A percentile compares a stretch with the other conserved stretches of the same genome.
These are phyloP conservation scores for Hyppa rectilinea DNA, from an alignment of 2,888 invertebrate genomes.

Conservation along the genomic window DNA sequence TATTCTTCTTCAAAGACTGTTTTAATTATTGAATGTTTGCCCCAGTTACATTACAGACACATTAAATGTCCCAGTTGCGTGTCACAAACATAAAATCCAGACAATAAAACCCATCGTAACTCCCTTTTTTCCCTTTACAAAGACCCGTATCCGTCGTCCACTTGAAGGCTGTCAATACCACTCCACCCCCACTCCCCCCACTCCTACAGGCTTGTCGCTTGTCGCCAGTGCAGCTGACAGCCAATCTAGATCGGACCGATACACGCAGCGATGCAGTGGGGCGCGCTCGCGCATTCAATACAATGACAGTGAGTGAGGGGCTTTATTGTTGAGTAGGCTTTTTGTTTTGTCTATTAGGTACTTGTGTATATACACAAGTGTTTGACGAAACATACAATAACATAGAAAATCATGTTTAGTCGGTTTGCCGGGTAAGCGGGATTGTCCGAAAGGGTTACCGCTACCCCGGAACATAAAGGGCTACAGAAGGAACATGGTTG, in stretches of 20 bases:
- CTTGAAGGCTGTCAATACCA: conserved; percentile 50
- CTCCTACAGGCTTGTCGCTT: conserved; percentile 7
- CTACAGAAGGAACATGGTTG: no score
- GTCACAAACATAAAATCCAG: background rate
- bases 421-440: no score
- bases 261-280: conserved; percentile 42
- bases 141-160: conserved; percentile 21
- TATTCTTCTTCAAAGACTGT: no score
- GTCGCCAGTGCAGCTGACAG: conserved; percentile 52
- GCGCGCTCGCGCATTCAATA: conserved; percentile 20
- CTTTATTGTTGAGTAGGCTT: conserved; percentile 19
- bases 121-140: conserved; percentile 7
- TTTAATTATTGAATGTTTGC: no score
- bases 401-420: no score
- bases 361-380: background rate
- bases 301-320: conserved; percentile 32
- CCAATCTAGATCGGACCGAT: conserved; percentile 46
- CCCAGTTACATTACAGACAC: no score
- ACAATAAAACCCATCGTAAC: conserved; percentile 5
- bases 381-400: no score
- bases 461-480: no score
- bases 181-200: background rate
- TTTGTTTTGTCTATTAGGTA: conserved; percentile 3
- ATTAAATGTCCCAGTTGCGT: background rate
- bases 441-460: no score